Evolutionary conservation across 2,888 invertebrate genomes (phyloP), one percentile per base, ranked within the genome.

Genomic region (Bugula neritina): DNA sequence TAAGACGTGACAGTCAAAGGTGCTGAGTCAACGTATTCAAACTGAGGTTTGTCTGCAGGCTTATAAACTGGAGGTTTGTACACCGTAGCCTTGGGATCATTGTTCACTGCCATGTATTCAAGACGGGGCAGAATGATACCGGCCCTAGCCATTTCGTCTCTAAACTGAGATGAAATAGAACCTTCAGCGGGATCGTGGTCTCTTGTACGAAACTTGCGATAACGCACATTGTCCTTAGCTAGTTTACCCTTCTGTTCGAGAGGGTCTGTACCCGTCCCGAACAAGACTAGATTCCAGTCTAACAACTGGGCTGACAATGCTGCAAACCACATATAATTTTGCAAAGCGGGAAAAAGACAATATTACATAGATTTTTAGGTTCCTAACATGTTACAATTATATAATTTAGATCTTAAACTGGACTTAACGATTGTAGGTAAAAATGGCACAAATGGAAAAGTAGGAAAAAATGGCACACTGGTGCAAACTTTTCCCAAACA

Each of bases 201-300:
- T 63, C 63, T 25, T 31, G 29, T 63, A 2, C 31, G 2, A 21
- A 63, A 25, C 29, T 63, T 63, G n/a, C n/a, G n/a, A n/a, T n/a
- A n/a, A 31, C 63, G 63, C 27, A 63, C 29, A 31, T 10, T 3
- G 2, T 31, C 63, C 17, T 25, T 63, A 29, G 13, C n/a, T 13
- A 13, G 13, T 13, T 63, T 63, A 27, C 27, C 13, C n/a, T 21
- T 25, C 5, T 10, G 31, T 63, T 63, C 63, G 63, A 63, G 63
- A n/a, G 63, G 63, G 63, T 63, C 63, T 31, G 31, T n/a, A 31
- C 63, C 27, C 63, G 63, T 63, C 29, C 63, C 63, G n/a, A 63
- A 63, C 63, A 63, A 63, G 10, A 63, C 63, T 17, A 63, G 63
- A 31, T 63, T 63, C 63, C 63, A 63, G 63, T 63, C 63, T 31